Evolutionary conservation across 2,113 vertebrate genomes (phyloP).

Genomic region (Xerus inauris): DNA sequence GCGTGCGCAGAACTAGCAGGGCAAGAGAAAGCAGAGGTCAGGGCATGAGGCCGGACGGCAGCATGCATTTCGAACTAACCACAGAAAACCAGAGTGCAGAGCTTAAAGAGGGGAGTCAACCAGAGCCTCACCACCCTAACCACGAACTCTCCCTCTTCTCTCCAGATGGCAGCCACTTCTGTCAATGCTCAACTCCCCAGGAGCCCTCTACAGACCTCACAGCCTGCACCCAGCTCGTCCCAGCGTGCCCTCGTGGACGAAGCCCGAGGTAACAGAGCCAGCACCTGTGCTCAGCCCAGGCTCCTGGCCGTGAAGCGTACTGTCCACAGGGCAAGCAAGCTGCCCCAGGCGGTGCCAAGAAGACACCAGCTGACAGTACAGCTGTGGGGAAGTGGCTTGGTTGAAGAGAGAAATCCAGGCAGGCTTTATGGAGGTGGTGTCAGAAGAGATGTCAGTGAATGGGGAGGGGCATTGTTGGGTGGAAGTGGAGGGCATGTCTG

Average conservation of each 20-base stretch:
- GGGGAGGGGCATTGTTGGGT: background rate
- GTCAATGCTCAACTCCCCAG: background rate
- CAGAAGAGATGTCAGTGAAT: background rate
- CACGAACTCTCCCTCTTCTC: background rate
- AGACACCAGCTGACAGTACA: background rate
- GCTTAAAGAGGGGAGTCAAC: background rate
- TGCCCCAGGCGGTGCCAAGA: background rate
- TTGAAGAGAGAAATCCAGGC: background rate
- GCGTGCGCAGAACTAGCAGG: conserved; percentile 91
- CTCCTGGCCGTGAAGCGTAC: fast-evolving
- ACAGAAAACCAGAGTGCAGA: background rate
- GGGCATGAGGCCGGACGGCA: fast-evolving
- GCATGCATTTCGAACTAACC: fast-evolving
- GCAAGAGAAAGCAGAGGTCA: background rate
- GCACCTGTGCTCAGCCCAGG: background rate
- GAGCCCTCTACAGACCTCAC: fast-evolving
- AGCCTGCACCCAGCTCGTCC: background rate
- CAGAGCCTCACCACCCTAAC: no score
- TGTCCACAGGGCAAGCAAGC: background rate
- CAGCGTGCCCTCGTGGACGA: background rate
- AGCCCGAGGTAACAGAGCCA: background rate
- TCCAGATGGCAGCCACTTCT: background rate
- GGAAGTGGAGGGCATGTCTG: background rate
- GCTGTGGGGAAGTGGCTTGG: background rate
- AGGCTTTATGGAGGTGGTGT: background rate